Conservation (phyloP, 2,888 invertebrate genomes). For the Ellobium chinense region DNA sequence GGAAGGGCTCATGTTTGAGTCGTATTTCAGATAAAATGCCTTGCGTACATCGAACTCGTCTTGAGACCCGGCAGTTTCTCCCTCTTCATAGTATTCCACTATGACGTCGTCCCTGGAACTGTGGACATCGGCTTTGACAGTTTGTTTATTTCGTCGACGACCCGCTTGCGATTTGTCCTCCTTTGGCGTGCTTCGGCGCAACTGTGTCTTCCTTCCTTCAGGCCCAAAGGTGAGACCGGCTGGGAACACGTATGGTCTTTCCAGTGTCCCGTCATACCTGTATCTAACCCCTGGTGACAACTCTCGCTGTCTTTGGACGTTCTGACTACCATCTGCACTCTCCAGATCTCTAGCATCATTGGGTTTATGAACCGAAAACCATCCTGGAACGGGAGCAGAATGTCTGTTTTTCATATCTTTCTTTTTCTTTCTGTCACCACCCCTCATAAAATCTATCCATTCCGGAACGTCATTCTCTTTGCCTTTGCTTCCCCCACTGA, state of each 20-base stretch:
- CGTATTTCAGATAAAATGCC: conserved; percentile 41
- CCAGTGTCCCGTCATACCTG: conserved; percentile 37
- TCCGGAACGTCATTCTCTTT: background rate
- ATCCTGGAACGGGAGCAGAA: conserved; percentile 14
- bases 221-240: conserved; percentile 35
- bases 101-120: background rate
- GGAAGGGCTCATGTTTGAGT: background rate
- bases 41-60: conserved; percentile 17
- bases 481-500: background rate
- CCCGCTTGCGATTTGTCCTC: too few relatives aligned
- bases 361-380: background rate
- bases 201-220: conserved; percentile 25
- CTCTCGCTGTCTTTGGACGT: background rate
- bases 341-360: background rate
- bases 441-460: background rate
- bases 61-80: background rate
- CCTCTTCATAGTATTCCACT: conserved; percentile 3
- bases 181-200: conserved; percentile 8
- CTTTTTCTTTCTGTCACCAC: background rate
- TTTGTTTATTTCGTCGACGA: background rate
- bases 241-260: conserved; percentile 42
- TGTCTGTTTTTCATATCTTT: conserved; percentile 5
- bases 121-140: conserved; percentile 34
- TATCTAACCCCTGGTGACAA: conserved; percentile 10
- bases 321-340: background rate